Conservation (phyloP, 2,888 invertebrate genomes). For the Meiosimyza platycephala region DNA sequence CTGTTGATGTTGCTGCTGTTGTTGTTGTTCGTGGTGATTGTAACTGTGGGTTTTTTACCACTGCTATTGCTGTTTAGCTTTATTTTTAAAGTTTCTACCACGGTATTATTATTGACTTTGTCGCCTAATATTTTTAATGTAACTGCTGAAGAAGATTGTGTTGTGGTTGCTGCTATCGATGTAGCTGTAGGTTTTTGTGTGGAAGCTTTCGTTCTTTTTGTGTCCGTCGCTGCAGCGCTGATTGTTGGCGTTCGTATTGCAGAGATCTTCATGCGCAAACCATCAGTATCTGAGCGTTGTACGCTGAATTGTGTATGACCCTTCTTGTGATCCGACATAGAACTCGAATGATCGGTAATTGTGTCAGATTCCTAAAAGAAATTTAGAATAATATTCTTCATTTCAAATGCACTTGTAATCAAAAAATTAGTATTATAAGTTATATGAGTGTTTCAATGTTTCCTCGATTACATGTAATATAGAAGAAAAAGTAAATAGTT, state of each 20-base stretch:
- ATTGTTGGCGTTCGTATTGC: slow-evolving; percentile 57
- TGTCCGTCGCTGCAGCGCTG: slow-evolving; percentile 27
- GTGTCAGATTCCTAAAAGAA: slow-evolving; percentile 58
- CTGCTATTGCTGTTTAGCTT: slow-evolving; percentile 36
- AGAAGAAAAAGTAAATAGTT: too few species aligned
- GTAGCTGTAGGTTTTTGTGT: slow-evolving; percentile 23
- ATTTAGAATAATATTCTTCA: too few species aligned
- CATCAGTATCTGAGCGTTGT: slow-evolving; percentile 64
- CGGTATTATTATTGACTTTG: slow-evolving; percentile 43
- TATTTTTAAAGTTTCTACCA: slow-evolving; percentile 41
- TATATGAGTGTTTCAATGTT: too few species aligned
- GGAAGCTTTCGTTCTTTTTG: slow-evolving; percentile 31
- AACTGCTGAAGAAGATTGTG: slow-evolving; percentile 17
- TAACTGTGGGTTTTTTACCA: background rate
- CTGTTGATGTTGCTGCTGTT: slow-evolving; percentile 5
- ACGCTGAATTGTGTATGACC: slow-evolving; percentile 61
- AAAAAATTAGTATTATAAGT: too few species aligned
- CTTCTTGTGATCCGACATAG: slow-evolving; percentile 45
- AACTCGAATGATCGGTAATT: slow-evolving; percentile 61
- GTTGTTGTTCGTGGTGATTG: slow-evolving; percentile 14
- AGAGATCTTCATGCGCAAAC: slow-evolving; percentile 67
- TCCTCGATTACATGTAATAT: too few species aligned
- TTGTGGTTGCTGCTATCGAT: slow-evolving; percentile 33
- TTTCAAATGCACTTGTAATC: background rate
- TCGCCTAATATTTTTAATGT: slow-evolving; percentile 19